Conservation (phyloP, 1,140 invertebrate species). For the Hyles euphorbiae region DNA sequence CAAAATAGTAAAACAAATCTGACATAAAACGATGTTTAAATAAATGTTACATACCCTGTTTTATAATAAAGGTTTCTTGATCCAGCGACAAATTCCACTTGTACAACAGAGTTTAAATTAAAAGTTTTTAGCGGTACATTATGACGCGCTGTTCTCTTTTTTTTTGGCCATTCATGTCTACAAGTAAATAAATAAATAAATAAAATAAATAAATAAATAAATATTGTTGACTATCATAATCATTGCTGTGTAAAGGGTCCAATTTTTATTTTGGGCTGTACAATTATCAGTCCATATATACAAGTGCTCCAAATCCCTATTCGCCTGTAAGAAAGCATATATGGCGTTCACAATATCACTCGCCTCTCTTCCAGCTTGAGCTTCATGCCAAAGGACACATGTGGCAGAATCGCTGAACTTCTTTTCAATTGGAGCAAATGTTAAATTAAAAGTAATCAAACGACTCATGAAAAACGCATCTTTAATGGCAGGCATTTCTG, state of each 20-base stretch:
- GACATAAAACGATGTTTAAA: constrained; percentile 1
- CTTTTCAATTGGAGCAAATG: constrained; percentile 18
- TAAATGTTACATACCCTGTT: no score
- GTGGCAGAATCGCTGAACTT: constrained; percentile 5
- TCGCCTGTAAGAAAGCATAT: constrained; percentile 8
- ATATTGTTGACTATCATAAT: no score
- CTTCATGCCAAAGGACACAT: constrained; percentile 13
- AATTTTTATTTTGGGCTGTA: constrained; percentile 17
- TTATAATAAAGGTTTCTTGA: constrained; percentile 15
- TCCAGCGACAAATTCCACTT: constrained; percentile 16
- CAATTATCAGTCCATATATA: constrained; percentile 14
- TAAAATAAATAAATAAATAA: no score
- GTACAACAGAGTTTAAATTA: constrained; percentile 15
- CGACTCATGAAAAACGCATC: constrained; percentile 14
- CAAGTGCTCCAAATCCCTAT: constrained; percentile 9
- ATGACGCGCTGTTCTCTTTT: constrained; percentile 8
- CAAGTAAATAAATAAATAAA: no score
- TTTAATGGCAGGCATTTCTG: constrained; percentile 14
- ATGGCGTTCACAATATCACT: constrained; percentile 14
- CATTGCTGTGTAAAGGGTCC: constrained; percentile 7
- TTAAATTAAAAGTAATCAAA: constrained; percentile 19
- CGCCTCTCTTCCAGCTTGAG: constrained; percentile 12
- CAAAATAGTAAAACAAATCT: not conserved
- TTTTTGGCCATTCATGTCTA: constrained; percentile 12
- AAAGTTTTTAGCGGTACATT: constrained; percentile 13